Evolutionary conservation across 2,797 vertebrate species (phyloP), one percentile per base, ranked within the genome.

Genomic region (Distichodus sexfasciatus): DNA sequence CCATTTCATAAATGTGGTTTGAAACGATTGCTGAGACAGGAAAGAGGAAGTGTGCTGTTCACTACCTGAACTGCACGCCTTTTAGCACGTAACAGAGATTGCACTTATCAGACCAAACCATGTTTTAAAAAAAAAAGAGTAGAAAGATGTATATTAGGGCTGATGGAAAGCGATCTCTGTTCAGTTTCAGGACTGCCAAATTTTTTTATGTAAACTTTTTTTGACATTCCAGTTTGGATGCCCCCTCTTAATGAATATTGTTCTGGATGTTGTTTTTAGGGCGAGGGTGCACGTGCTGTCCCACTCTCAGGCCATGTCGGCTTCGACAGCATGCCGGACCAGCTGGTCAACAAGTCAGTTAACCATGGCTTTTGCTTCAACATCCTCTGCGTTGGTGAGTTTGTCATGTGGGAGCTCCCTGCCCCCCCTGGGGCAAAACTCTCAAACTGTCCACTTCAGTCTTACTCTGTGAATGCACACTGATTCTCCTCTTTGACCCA

Each of bases 381-480:
- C 92, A 98, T 99, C 90, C 93, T 99, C 81, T 99, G 97, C 75
- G 94, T 99, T 89, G 97, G 97, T 99, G 89, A 96, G 97, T 97
- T 85, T 85, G 17, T 78, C 63, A 62, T 74, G 68, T 17, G 51
- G 19, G 44, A 48, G 40, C 58, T 79, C 72, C 12, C 35, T 71
- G 23, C 35, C 2, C 10, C 59, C 64, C 66, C 66, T 12, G 8
- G 69, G 77, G 66, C 69, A 41, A 80, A 83, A 73, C 41, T 54
- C 1, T 62, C 7, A 14, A 73, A 28, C 12, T 51, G 46, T 75
- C 76, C 66, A 69, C 64, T 66, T 81, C 50, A 64, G 14, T 68
- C 72, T 75, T 80, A 68, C 44, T 24, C 46, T 69, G 74, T 69
- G 68, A 66, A 76, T 66, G 17, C 41, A 67, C 47, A 69, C 66